These are phyloP conservation scores for Epirrhoe tristata DNA, from an alignment of 2,888 invertebrate genomes.

Conservation along the genomic window DNA sequence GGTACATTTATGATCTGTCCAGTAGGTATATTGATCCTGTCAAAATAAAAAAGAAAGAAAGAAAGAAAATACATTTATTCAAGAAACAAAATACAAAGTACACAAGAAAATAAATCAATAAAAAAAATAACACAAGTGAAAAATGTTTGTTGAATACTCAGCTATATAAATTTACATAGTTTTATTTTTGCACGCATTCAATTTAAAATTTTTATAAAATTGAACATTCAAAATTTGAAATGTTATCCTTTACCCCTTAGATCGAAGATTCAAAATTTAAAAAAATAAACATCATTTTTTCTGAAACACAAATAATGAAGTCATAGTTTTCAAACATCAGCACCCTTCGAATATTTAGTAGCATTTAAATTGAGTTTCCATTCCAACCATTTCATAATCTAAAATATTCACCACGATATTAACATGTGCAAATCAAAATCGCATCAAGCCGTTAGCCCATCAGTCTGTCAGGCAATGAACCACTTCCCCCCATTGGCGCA, in stretches of 20 bases:
- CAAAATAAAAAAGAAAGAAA: too few relatives aligned
- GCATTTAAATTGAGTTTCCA: constrained; percentile 2
- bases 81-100: too few relatives aligned
- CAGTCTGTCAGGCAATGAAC: constrained; percentile 25
- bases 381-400: constrained; percentile 35
- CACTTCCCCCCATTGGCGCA: constrained; percentile 31
- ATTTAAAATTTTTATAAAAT: too few relatives aligned
- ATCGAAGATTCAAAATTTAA: neutral
- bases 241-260: neutral
- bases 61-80: too few relatives aligned
- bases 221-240: too few relatives aligned
- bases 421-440: constrained; percentile 55
- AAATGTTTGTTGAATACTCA: too few relatives aligned
- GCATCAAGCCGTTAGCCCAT: constrained; percentile 40
- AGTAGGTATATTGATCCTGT: too few relatives aligned
- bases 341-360: constrained; percentile 2
- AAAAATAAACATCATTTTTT: neutral
- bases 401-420: constrained; percentile 50
- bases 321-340: neutral
- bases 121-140: too few relatives aligned
- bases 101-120: too few relatives aligned
- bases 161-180: too few relatives aligned
- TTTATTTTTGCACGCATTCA: too few relatives aligned
- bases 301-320: neutral
- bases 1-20: too few relatives aligned